Conservation (phyloP, 2,113 vertebrate genomes). For the Microtus ochrogaster region DNA sequence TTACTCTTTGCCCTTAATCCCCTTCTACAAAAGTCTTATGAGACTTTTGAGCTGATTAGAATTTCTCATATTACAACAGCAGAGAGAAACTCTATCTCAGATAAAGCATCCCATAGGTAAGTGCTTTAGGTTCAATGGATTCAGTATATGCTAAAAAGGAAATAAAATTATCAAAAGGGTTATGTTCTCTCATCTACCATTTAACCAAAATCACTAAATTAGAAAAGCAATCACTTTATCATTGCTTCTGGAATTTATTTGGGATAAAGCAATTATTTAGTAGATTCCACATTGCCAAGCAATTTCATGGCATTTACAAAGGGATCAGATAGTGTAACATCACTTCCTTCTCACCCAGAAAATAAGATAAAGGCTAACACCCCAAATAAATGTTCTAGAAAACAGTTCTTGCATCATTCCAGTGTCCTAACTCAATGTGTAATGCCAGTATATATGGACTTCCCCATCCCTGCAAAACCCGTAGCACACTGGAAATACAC, state of each 20-base stretch:
- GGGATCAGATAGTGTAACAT: constrained; percentile 60
- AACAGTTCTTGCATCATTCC: constrained; percentile 58
- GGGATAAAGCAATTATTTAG: constrained; percentile 66
- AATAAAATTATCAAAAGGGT: constrained; percentile 48
- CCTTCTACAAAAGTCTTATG: neutral
- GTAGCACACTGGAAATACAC: constrained; percentile 51
- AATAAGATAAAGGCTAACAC: neutral
- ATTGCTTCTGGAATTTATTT: constrained; percentile 71
- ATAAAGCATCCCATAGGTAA: constrained; percentile 34
- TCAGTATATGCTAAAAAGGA: constrained; percentile 32
- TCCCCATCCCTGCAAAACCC: constrained; percentile 1
- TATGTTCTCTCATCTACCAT: constrained; percentile 56
- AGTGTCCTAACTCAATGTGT: constrained; percentile 52
- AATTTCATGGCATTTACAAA: constrained; percentile 75
- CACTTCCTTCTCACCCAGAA: constrained; percentile 31
- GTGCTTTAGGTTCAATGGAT: constrained; percentile 29
- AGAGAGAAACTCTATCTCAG: neutral
- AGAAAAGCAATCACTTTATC: constrained; percentile 66
- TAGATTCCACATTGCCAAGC: constrained; percentile 63
- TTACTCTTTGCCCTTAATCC: constrained; percentile 1
- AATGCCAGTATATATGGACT: constrained; percentile 61
- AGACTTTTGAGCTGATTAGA: neutral
- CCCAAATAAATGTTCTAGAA: constrained; percentile 58
- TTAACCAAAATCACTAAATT: constrained; percentile 69
- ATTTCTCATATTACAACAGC: neutral